Percentiles rank a stretch among this genome's conserved stretches.
Evolutionary conservation across 2,113 vertebrate species (phyloP).

Genomic region (Brachypodius melanocephalos): DNA sequence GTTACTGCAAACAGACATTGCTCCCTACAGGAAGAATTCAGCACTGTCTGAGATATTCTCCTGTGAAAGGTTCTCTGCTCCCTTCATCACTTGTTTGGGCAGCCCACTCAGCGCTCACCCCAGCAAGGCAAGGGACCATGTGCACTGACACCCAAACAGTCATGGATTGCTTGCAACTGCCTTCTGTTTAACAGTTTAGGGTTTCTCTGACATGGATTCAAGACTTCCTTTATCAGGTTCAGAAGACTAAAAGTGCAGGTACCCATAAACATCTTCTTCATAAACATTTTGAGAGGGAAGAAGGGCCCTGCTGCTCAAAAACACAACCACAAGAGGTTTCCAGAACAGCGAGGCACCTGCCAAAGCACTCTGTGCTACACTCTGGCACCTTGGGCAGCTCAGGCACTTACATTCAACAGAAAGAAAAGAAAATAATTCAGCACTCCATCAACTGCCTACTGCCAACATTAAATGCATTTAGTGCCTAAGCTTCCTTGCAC

Average conservation of each 20-base stretch:
- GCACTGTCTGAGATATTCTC: background rate
- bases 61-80: background rate
- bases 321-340: background rate
- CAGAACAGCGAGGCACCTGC: background rate
- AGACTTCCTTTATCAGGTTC: background rate
- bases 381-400: background rate
- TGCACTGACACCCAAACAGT: background rate
- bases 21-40: background rate
- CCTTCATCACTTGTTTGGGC: background rate
- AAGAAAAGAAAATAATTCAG: background rate
- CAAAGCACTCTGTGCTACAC: background rate
- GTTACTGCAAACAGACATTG: background rate
- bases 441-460: background rate
- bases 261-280: background rate
- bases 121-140: background rate
- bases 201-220: background rate
- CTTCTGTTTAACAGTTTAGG: background rate
- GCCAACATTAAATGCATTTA: background rate
- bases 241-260: background rate
- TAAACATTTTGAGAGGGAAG: background rate
- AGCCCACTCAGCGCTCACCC: background rate
- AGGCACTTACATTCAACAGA: background rate
- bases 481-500: background rate
- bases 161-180: accelerated
- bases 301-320: background rate